Evolutionary conservation across 2,113 vertebrate genomes (phyloP), one percentile per base, ranked within the genome.

Genomic region (Vireo altiloquus): DNA sequence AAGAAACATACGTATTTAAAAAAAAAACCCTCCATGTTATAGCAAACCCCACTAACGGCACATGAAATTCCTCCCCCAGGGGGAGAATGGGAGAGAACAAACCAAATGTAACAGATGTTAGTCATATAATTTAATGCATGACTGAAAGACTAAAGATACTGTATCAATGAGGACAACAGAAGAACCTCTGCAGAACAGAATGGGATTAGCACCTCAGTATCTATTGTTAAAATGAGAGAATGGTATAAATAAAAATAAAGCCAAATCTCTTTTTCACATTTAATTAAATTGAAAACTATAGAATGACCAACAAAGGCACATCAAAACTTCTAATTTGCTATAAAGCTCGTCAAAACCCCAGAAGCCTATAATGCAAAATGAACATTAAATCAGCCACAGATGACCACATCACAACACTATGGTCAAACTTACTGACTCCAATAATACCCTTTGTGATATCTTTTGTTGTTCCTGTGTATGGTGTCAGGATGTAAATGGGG

Each of bases 31-130:
- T 76, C 31, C 31, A n/a, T 22, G 35, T 64, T 78, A 68, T 57
- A 82, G 93, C 35, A 86, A 96, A 64, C 33, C 19, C 42, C 42
- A 30, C 22, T 57, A 89, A 92, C 35, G 37, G 77, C 77, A 84
- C 35, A 71, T 42, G 44, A 87, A 96, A 84, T 89, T 92, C 61
- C 74, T 75, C 56, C 89, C 83, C 65, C 69, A 75, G 89, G 94
- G 83, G 92, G 35, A 87, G 72, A 78, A 87, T 79, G 44, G 68
- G 70, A 92, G 77, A 93, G 57, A 82, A 81, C 68, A 93, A 92
- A 71, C 22, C 30, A 66, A 87, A 91, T 23, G 52, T 71, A 96
- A 81, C 95, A 94, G 95, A 95, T 92, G 96, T 92, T 94, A 75
- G 40, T 79, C 69, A 27, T 40, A 75, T 87, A 47, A 82, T 87